phyloP scores from a whole-genome alignment of 23 tunicate species.

The Oikopleura vanhoeffeni region DNA sequence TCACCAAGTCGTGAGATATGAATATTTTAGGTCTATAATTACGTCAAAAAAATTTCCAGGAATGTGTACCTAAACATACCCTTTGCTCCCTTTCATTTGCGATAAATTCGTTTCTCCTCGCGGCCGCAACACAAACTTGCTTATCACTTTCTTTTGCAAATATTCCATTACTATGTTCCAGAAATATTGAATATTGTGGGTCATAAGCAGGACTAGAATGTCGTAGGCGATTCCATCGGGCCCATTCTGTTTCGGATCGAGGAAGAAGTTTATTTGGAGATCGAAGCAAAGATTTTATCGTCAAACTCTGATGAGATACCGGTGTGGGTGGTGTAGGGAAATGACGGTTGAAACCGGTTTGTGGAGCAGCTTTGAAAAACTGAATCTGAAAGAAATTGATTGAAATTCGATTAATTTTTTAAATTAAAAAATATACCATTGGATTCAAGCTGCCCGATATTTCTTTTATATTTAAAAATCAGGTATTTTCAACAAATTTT shows the following conservation, averaged over 20 bases:
- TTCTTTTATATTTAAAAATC: too few species aligned
- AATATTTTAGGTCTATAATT: too few species aligned
- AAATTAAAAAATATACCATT: too few species aligned
- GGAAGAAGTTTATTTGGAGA: not conserved
- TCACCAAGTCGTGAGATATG: too few species aligned
- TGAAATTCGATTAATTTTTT: too few species aligned
- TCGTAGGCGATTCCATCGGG: not conserved
- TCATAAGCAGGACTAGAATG: not conserved
- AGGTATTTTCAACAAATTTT: too few species aligned
- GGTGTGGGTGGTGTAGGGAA: not conserved
- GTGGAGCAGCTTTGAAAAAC: not conserved
- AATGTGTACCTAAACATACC: too few species aligned
- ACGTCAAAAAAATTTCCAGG: too few species aligned
- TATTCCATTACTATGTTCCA: not conserved
- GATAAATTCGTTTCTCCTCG: not conserved
- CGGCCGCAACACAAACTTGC: not conserved
- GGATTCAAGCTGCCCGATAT: too few species aligned
- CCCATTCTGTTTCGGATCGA: not conserved
- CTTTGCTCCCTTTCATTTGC: not conserved
- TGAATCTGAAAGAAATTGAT: not conserved
- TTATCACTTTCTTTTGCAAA: not conserved
- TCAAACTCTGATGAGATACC: not conserved
- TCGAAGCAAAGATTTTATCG: not conserved
- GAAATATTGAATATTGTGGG: not conserved
- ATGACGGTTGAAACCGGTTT: not conserved